Conservation (phyloP, 2,797 vertebrate genomes). For the Tapera naevia region DNA sequence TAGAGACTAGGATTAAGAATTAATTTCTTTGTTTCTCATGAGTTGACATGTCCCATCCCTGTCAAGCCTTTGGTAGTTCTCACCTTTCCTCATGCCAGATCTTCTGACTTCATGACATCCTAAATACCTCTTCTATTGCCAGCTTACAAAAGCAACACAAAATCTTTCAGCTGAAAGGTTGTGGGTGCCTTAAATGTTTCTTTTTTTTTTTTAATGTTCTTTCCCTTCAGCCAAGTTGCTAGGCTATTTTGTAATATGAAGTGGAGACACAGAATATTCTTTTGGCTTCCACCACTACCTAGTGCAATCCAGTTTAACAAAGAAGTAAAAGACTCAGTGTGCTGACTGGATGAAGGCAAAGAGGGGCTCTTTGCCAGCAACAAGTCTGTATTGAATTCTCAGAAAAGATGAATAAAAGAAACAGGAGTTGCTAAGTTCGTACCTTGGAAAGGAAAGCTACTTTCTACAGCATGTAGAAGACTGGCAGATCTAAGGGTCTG, state of each 20-base stretch:
- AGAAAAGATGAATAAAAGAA: neutral
- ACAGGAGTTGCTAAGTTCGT: neutral
- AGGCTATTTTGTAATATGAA: neutral
- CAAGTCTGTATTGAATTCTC: neutral
- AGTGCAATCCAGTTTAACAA: neutral
- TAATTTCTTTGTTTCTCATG: neutral
- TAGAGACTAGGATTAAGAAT: neutral
- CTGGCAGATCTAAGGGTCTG: neutral
- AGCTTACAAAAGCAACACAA: neutral
- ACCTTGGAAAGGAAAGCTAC: neutral
- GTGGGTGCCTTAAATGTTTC: neutral
- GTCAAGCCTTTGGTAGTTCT: neutral
- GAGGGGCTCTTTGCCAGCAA: neutral
- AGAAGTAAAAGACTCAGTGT: neutral
- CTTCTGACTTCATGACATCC: neutral
- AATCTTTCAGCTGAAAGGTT: neutral
- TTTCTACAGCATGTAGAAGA: neutral
- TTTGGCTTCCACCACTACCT: neutral
- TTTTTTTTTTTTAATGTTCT: neutral
- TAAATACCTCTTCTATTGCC: neutral
- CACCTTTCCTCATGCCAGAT: neutral
- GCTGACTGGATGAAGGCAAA: neutral
- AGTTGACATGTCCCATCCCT: neutral
- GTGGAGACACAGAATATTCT: neutral
- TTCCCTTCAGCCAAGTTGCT: neutral